These are phyloP conservation scores for Colistium nudipinnis DNA, from an alignment of 2,113 vertebrate species.

Conservation along the genomic window DNA sequence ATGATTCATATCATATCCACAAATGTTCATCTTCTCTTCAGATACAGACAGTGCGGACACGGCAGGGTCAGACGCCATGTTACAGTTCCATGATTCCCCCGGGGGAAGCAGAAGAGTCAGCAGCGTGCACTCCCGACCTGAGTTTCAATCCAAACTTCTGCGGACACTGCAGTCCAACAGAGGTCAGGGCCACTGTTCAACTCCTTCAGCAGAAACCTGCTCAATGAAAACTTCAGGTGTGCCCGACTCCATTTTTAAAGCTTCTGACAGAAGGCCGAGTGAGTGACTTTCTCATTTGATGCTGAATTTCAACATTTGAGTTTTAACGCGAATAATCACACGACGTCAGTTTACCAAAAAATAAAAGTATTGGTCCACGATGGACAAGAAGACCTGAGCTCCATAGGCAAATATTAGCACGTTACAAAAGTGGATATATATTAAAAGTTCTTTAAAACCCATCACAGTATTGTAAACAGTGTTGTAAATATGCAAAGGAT, in stretches of 20 bases:
- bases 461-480: background rate
- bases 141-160: constrained; percentile 24
- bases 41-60: constrained; percentile 56
- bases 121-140: background rate
- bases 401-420: background rate
- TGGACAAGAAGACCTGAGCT: background rate
- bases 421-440: background rate
- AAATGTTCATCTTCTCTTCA: background rate
- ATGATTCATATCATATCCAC: background rate
- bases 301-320: background rate
- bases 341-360: background rate
- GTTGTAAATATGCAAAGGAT: background rate
- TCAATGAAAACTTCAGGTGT: constrained; percentile 1
- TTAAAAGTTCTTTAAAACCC: background rate
- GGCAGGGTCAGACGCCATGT: constrained; percentile 25
- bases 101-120: constrained; percentile 41
- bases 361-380: background rate
- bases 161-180: constrained; percentile 9
- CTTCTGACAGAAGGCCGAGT: constrained; percentile 43
- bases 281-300: constrained; percentile 6
- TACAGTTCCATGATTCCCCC: constrained; percentile 39
- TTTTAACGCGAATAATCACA: background rate
- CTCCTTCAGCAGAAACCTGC: background rate
- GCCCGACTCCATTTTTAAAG: constrained; percentile 21
- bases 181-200: constrained; percentile 44